Percentiles rank a stretch among this genome's conserved stretches.
phyloP scores from a whole-genome alignment of 2,888 invertebrate species.

The Pecten maximus region DNA sequence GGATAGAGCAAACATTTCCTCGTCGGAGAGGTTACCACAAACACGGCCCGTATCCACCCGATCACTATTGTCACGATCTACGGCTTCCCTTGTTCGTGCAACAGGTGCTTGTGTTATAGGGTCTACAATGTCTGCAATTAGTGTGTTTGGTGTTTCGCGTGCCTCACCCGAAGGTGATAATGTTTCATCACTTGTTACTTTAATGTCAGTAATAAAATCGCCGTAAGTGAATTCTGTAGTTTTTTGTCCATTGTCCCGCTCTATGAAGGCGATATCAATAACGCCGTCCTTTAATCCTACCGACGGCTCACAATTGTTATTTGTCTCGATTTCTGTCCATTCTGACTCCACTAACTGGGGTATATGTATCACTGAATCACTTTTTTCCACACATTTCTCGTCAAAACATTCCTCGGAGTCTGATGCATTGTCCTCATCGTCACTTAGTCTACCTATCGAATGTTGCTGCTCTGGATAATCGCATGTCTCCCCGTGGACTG shows the following conservation, averaged over 20 bases:
- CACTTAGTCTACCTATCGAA: neutral
- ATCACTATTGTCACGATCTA: neutral
- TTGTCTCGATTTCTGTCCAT: slow-evolving; percentile 18
- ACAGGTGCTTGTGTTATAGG: neutral
- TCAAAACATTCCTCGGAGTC: slow-evolving; percentile 20
- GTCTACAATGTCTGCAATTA: neutral
- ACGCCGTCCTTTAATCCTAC: neutral
- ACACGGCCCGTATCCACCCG: neutral
- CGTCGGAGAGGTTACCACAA: neutral
- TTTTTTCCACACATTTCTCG: neutral
- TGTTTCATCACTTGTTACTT: slow-evolving; percentile 31
- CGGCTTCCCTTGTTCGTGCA: neutral
- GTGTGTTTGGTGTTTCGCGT: neutral
- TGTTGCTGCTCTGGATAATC: neutral
- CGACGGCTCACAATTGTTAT: neutral
- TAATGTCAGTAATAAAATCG: slow-evolving; percentile 27
- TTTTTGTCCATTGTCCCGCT: neutral
- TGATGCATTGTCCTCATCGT: slow-evolving; percentile 11
- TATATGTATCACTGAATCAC: slow-evolving; percentile 18
- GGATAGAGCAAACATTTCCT: neutral
- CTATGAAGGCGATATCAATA: neutral
- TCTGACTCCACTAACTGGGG: slow-evolving; percentile 30
- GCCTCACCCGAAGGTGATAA: neutral
- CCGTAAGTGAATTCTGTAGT: slow-evolving; percentile 10
- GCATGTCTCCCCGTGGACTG: neutral